Conservation (phyloP, 2,888 invertebrate species). For the Pristionchus mayeri region DNA sequence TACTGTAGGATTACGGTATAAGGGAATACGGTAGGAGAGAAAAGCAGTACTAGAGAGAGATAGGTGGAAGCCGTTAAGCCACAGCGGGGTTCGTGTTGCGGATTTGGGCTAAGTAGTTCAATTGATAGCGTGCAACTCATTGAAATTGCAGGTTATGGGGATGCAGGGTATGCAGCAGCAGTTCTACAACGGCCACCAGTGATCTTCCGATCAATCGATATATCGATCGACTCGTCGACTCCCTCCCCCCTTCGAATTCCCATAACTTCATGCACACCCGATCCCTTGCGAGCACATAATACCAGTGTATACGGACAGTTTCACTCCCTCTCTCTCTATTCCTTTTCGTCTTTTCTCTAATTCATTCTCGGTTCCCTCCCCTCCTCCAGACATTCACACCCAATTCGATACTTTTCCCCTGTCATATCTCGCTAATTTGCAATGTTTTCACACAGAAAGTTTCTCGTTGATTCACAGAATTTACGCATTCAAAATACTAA, state of each 20-base stretch:
- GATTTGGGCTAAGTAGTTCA: too few species aligned
- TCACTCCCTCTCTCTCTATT: too few species aligned
- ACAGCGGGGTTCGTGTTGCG: background rate
- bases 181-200: conserved; percentile 19
- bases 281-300: background rate
- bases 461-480: background rate
- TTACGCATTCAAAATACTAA: too few species aligned
- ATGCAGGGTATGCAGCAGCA: background rate
- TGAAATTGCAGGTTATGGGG: conserved; percentile 35
- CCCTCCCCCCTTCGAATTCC: background rate
- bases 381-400: background rate
- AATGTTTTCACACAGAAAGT: background rate
- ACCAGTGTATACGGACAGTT: conserved; percentile 8
- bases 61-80: background rate
- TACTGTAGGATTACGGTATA: background rate
- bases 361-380: background rate
- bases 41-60: background rate
- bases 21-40: background rate
- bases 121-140: too few species aligned
- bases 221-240: background rate
- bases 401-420: background rate
- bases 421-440: conserved; percentile 18
- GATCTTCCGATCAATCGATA: background rate
- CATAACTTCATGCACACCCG: too few species aligned
- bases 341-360: background rate